Evolutionary conservation across 2,888 invertebrate genomes (phyloP).

Genomic region (Cephus rjabovi): DNA sequence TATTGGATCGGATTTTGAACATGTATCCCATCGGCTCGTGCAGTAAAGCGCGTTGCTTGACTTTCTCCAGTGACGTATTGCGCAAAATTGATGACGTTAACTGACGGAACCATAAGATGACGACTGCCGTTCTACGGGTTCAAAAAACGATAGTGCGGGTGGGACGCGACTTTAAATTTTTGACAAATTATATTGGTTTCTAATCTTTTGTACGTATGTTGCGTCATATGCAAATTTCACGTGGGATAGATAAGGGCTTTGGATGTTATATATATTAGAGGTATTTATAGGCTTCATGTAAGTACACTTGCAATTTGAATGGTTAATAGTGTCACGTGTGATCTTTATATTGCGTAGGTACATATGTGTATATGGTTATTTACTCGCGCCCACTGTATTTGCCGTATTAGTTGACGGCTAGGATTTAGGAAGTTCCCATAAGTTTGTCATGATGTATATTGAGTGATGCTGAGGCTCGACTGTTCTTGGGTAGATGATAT

Average conservation of each 20-base stretch:
- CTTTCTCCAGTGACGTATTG: background rate
- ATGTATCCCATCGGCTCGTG: background rate
- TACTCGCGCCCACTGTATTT: background rate
- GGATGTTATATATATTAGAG: background rate
- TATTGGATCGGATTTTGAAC: background rate
- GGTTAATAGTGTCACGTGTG: background rate
- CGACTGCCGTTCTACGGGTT: background rate
- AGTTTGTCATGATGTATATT: background rate
- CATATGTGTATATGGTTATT: background rate
- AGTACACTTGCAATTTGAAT: background rate
- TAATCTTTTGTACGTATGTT: background rate
- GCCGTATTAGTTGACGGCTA: background rate
- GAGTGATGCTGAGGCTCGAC: background rate
- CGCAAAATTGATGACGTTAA: background rate
- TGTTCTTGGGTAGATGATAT: background rate
- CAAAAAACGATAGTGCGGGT: background rate
- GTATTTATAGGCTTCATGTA: background rate
- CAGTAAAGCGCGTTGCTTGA: background rate
- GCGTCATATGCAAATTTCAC: background rate
- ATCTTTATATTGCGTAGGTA: background rate
- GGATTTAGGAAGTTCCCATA: background rate
- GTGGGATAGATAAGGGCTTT: background rate
- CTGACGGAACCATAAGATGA: background rate
- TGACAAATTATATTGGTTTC: background rate
- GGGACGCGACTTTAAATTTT: background rate